Evolutionary conservation across 1,140 invertebrate genomes (phyloP), one percentile per base, ranked within the genome.

Genomic region (Nasonia giraulti): DNA sequence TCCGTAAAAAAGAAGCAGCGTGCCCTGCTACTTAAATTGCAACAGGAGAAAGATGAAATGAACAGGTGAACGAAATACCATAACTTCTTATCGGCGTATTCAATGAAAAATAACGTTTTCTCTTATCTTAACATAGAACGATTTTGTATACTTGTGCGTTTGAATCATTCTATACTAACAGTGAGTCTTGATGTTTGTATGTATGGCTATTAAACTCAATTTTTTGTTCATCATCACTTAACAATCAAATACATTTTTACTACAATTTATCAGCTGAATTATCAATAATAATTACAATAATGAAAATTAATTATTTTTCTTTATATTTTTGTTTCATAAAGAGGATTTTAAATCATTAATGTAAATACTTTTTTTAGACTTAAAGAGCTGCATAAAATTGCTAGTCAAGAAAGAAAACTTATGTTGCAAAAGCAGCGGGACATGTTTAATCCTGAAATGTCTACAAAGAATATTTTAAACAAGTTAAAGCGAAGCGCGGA

Each of bases 31-130:
- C 88, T 93, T 47, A 93, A 93, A 81, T 85, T 94, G 44, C 91
- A 94, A 62, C 92, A 93, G 87, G 94, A 94, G 85, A 92, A 94
- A 89, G 94, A 94, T 78, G 94, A 95, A 88, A 94, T 95, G 88
- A 92, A 93, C 85, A 91, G 90, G 91, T 91, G 87, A 68, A 33
- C n/a, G 17, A 44, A 55, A 68, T 76, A 23, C 17, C 20, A 27
- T 33, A 80, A 17, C 14, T 50, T 47, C 76, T 84, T 84, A 84
- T 83, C 82, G 62, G 1, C 14, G 6, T 10, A 71, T 33, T 62
- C 20, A 74, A 77, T 74, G 12, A 37, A 47, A 62, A 40, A 84
- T 75, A 85, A 74, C 62, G 68, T 77, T 27, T 20, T 62, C 40
- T 80, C 83, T 80, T 85, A 80, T 80, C 78, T 76, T 73, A n/a